Evolutionary conservation across 2,888 invertebrate species (phyloP).

Genomic region (Alitta virens): DNA sequence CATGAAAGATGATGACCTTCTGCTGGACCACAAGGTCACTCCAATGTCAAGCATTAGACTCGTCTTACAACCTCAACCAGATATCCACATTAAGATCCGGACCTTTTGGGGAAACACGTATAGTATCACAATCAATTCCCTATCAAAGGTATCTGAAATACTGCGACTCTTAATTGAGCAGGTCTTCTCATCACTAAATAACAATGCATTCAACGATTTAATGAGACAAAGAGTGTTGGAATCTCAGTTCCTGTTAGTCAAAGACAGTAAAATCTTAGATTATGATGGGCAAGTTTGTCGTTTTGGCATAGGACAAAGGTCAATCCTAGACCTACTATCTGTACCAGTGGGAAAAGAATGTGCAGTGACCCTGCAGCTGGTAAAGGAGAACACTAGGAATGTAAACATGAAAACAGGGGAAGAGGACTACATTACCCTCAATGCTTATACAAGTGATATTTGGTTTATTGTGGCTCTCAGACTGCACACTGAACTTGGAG

Average conservation of each 20-base stretch:
- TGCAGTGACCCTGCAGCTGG: no score
- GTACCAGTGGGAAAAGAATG: no score
- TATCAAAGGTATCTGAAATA: slow-evolving; percentile 24
- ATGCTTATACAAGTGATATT: slow-evolving; percentile 32
- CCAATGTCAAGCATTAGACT: neutral
- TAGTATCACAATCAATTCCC: slow-evolving; percentile 39
- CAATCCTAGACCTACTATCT: no score
- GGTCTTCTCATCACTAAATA: neutral
- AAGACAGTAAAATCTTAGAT: no score
- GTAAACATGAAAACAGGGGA: no score
- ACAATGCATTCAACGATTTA: no score
- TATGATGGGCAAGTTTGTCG: no score
- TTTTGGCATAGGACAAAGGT: no score
- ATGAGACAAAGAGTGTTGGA: no score
- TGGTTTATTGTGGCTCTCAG: slow-evolving; percentile 46
- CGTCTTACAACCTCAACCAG: slow-evolving; percentile 35
- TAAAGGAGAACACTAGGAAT: no score
- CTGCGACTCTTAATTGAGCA: slow-evolving; percentile 1
- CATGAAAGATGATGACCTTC: neutral
- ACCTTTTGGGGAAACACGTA: slow-evolving; percentile 50
- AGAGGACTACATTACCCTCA: neutral
- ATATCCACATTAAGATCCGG: slow-evolving; percentile 37
- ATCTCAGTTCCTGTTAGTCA: no score
- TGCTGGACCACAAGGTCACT: slow-evolving; percentile 1
- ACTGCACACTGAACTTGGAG: slow-evolving; percentile 39